Percentiles rank a stretch among this genome's conserved stretches.
These are phyloP conservation scores for Bilobella aurantiaca DNA, from an alignment of 1,140 invertebrate genomes.

Conservation along the genomic window DNA sequence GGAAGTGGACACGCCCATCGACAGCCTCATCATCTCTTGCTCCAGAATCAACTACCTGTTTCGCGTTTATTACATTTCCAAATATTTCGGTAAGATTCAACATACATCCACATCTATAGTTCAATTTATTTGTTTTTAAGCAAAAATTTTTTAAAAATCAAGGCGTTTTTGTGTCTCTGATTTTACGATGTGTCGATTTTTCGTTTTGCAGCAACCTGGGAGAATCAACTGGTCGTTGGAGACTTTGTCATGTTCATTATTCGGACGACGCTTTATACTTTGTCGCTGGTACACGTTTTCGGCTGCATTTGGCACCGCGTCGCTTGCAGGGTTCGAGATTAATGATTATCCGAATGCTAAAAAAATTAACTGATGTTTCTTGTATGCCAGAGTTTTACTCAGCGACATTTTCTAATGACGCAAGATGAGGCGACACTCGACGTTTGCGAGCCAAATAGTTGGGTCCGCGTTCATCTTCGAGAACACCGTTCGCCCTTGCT, in stretches of 20 bases:
- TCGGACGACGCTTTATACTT: conserved; percentile 10
- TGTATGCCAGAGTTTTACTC: conserved; percentile 10
- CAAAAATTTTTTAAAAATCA: too few relatives aligned
- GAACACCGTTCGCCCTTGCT: not conserved
- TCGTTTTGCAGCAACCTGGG: conserved; percentile 7
- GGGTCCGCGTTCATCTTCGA: conserved; percentile 13
- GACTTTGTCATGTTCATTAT: conserved; percentile 28
- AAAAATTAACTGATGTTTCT: not conserved
- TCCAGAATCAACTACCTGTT: conserved; percentile 27
- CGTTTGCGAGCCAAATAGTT: conserved; percentile 15
- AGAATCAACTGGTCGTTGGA: conserved; percentile 15
- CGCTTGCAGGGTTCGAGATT: conserved; percentile 25
- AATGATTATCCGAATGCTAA: not conserved
- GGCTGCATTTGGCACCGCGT: conserved; percentile 27
- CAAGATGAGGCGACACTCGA: conserved; percentile 21
- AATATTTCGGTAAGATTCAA: conserved; percentile 17
- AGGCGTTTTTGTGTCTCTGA: conserved; percentile 12
- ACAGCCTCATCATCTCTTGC: conserved; percentile 11
- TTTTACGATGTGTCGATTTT: not conserved
- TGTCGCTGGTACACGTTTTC: conserved; percentile 24
- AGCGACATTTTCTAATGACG: conserved; percentile 27
- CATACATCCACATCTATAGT: not conserved
- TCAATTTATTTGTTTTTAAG: too few relatives aligned
- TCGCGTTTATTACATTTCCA: conserved; percentile 18
- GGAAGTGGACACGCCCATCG: not conserved